A percentile compares a stretch with the other conserved stretches of the same genome.
phyloP scores from a whole-genome alignment of 2,797 vertebrate species.

The Falco rusticolus region DNA sequence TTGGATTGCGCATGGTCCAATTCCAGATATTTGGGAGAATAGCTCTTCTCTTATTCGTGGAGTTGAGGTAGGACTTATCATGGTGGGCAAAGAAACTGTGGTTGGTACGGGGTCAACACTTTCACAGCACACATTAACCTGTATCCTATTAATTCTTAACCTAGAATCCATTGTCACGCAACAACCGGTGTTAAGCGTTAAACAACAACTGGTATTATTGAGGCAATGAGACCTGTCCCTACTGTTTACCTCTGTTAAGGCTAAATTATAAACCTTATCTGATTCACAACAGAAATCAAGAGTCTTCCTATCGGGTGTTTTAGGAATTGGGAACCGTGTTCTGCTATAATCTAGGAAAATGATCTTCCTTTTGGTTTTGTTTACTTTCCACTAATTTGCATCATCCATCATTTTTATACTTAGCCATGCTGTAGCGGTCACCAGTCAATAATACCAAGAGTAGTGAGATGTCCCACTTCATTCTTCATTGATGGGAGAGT shows the following conservation, averaged over 20 bases:
- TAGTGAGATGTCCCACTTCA: not conserved
- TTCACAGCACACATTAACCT: not conserved
- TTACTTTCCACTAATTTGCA: not conserved
- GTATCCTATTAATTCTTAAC: not conserved
- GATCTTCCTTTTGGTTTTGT: not conserved
- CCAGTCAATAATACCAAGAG: not conserved
- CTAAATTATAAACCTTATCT: not conserved
- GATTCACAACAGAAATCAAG: not conserved
- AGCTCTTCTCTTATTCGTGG: too few relatives aligned
- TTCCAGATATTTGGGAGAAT: too few relatives aligned
- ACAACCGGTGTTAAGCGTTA: not conserved
- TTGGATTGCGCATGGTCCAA: too few relatives aligned
- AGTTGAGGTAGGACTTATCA: too few relatives aligned
- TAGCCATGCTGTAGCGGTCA: not conserved
- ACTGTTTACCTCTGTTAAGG: not conserved
- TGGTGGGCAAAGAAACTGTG: not conserved
- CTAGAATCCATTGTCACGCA: not conserved
- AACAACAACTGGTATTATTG: not conserved
- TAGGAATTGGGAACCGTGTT: not conserved
- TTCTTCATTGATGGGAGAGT: not conserved
- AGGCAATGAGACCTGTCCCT: not conserved
- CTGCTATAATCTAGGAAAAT: not conserved
- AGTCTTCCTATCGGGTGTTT: not conserved
- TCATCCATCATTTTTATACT: not conserved
- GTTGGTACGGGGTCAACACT: not conserved